Base-by-base conservation (phyloP, 2,797 vertebrate species). In the Acanthiza pusilla region DNA sequence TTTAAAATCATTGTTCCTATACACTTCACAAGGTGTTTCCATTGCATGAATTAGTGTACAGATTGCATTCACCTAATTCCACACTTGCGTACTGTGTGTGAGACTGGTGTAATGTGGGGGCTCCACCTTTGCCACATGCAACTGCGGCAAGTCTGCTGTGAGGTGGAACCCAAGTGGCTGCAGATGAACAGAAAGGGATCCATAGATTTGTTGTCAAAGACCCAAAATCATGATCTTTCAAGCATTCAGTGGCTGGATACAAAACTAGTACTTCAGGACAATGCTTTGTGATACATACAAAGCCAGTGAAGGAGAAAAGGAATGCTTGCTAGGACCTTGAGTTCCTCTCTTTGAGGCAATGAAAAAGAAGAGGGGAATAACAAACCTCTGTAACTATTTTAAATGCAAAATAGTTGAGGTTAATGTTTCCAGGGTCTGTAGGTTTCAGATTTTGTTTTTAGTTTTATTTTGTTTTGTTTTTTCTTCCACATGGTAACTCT, bases 21-120 rank as follows among this genome's bases (percentile, higher is more conserved):
- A 45, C 29, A 9, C 29, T 47, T 58, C 68, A 38, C 15, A 54
- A 11, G 2, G 9, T 48, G 10, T 45, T 92, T 73, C 32, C n/a
- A 26, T 73, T 66, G 18, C 9, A 53, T 16, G 48, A 6, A 43
- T 36, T 75, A 45, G 38, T 22, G 4, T 11, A 61, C 5, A 51
- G 19, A 17, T 68, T 42, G 8, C 17, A 38, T 61, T 83, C 73
- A n/a, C 38, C 25, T 79, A 45, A 16, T n/a, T 68, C 43, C 11
- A 9, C 4, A 1, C 29, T 18, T 32, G 11, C 32, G 27, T 43
- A 11, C 48, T 38, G 11, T 42, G 16, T 32, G 36, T 13, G n/a
- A 43, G 47, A 50, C 19, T 74, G 27, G n/a, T 0, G 5, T 19
- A 51, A 0, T 8, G 23, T 11, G 0, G 17, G 45, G 6, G 12